Base-by-base conservation (phyloP, 1,140 invertebrate species). In the Mercenaria mercenaria region DNA sequence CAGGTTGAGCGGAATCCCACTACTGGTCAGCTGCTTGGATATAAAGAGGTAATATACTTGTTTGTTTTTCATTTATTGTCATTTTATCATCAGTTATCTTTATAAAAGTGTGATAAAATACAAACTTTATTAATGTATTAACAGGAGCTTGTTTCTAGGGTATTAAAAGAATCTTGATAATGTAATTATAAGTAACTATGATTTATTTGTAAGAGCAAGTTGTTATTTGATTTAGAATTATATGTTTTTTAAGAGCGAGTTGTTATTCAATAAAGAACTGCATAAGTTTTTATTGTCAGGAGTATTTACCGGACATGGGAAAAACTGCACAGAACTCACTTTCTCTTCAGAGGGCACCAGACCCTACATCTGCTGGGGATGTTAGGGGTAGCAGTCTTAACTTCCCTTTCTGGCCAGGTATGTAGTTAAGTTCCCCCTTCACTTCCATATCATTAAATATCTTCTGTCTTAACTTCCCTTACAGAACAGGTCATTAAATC, bases 361-460 rank as follows among this genome's bases (percentile, higher is more conserved):
- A 96, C 2, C 96, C 97, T 56, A 95, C 97, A 59, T 95, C 96
- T 50, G 56, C 52, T 96, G 88, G 97, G 92, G 96, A 97, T 91
- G 96, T 98, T 11, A 96, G 97, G 93, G 98, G 98, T 8, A 97
- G 97, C 94, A 96, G 97, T 0, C 97, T 97, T 80, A 98, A 98
- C 94, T 97, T 97, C 94, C 97, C 98, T 39, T 98, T 98, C 95
- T 98, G 97, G 97, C 98, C 98, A 87, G 96, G 96, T 95, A 83
- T 52, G 77, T 11, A 10, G 23, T 47, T 47, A n/a, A 8, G 6
- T 15, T 15, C 43, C 43, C 43, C 43, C 15, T 47, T 47, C 43
- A 47, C 43, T 47, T 47, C 43, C 15, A 8, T 56, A 26, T 29
- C 39, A 29, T 84, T n/a, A 41, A 43, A 43, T 43, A 20, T n/a